Base-by-base conservation (phyloP, 2,888 invertebrate species). In the Ganaspis brasiliensis region DNA sequence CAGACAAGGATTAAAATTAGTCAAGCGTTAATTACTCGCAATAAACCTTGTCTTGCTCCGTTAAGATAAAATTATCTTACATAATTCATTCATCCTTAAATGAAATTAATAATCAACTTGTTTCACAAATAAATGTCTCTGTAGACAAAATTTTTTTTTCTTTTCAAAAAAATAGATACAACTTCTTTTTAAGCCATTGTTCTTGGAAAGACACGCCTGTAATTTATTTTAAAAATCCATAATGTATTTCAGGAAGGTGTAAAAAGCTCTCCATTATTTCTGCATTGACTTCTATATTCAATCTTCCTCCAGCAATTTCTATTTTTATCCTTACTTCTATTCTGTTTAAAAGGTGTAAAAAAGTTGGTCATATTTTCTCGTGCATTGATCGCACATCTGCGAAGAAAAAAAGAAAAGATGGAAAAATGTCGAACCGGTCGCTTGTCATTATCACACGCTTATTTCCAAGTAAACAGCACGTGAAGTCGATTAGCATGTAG, bases 401-500 rank as follows among this genome's bases (percentile, higher is more conserved):
- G 14, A 63, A 40, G 9, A 35, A 1, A 45, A 45, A 24, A 45
- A 24, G 45, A 45, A 63, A 40, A 5, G 5, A 2, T 24, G 67
- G 9, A 67, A 67, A 67, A 24, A 67, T n/a, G 40, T 67, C 26
- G 26, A 67, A 45, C 67, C 45, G 67, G 9, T 67, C 45, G 67
- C 24, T 67, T 67, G 45, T 26, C n/a, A 49, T 67, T 67, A 67
- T 67, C 45, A 45, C 45, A 26, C 26, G 45, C 67, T 45, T 45
- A 26, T 67, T 67, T 24, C 45, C 14, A 45, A 67, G 45, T 16
- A 67, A 67, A 67, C 26, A 49, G 45, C 67, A 67, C 24, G 45
- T 67, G 45, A 67, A 67, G 24, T 67, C 26, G 26, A 67, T 67
- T 45, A 67, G 45, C 24, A 67, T 40, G 67, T 67, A 45, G 24